Evolutionary conservation across 2,888 invertebrate genomes (phyloP), one percentile per base, ranked within the genome.

Genomic region (Acanthoscelides obtectus): DNA sequence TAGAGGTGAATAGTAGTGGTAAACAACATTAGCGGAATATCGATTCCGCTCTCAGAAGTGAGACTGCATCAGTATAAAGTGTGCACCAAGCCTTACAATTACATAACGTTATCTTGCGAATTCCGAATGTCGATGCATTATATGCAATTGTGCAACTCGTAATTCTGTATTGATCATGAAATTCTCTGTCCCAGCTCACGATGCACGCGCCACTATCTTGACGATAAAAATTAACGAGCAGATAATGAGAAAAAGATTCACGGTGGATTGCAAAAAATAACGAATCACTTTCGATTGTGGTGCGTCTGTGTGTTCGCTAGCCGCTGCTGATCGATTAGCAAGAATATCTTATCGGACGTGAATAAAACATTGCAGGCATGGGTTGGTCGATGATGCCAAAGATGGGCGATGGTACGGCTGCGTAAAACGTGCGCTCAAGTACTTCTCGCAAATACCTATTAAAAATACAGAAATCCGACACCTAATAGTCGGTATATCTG

Each of bases 271-370:
- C 45, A 45, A 67, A 64, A 22, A 67, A 19, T 64, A 21, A 17
- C 22, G 22, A 70, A 66, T 20, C 67, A 66, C 66, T 22, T 65
- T 71, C 68, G 21, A 25, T 22, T 19, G 69, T 68, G 63, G 69
- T 68, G 63, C 45, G 45, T 45, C 45, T 45, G 12, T 45, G 12
- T 45, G 45, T 45, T 45, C 45, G 45, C 45, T 12, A 45, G 45
- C 12, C 45, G 45, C 69, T 71, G 71, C 71, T 70, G 65, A 67
- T 68, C 69, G 68, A 71, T 69, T 68, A 63, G 64, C 22, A 68
- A 71, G 22, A 69, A 69, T 4, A 21, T 22, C 20, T 64, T 20
- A 45, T 69, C 64, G 66, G 64, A 65, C 71, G 69, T 65, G 69
- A 22, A 66, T 45, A 71, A 69, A 72, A 72, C 70, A 67, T 64